Evolutionary conservation across 2,797 vertebrate genomes (phyloP).

Genomic region (Typhlichthys subterraneus): DNA sequence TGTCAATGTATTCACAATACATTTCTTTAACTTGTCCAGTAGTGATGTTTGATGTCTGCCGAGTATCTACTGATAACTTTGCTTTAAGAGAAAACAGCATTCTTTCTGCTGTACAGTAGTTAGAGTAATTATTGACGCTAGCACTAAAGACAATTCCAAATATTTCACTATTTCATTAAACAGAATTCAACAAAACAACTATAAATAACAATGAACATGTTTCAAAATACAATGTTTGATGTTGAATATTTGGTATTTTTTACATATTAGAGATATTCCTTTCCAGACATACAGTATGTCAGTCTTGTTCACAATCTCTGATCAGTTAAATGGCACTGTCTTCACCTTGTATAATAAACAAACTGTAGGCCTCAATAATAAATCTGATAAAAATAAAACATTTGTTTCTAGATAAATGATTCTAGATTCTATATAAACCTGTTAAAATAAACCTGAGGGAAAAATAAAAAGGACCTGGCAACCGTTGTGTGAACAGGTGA

Average conservation of each 20-base stretch:
- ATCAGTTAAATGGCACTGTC: slow-evolving; percentile 40
- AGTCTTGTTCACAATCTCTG: slow-evolving; percentile 18
- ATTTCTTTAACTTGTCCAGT: slow-evolving; percentile 13
- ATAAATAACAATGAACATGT: slow-evolving; percentile 21
- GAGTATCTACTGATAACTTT: slow-evolving; percentile 11
- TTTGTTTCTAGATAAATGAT: too few relatives aligned
- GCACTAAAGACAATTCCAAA: slow-evolving; percentile 24
- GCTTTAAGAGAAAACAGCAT: slow-evolving; percentile 9
- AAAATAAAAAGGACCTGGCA: slow-evolving; percentile 36
- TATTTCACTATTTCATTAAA: slow-evolving; percentile 34
- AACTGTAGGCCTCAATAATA: slow-evolving; percentile 19
- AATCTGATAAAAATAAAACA: too few relatives aligned
- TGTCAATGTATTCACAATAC: slow-evolving; percentile 34
- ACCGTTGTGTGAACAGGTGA: slow-evolving; percentile 48
- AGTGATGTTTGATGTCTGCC: slow-evolving; percentile 14
- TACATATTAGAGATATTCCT: slow-evolving; percentile 13
- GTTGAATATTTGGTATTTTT: slow-evolving; percentile 40
- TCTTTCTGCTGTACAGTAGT: slow-evolving; percentile 7
- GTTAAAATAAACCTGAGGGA: slow-evolving; percentile 34
- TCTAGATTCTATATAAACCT: too few relatives aligned
- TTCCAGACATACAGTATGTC: slow-evolving; percentile 19
- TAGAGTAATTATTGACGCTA: slow-evolving; percentile 7
- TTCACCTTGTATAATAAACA: slow-evolving; percentile 46
- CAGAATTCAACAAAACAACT: slow-evolving; percentile 17
- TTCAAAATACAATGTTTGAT: slow-evolving; percentile 29